Base-by-base conservation (phyloP, 2,888 invertebrate species). In the Gerosis bhagava region DNA sequence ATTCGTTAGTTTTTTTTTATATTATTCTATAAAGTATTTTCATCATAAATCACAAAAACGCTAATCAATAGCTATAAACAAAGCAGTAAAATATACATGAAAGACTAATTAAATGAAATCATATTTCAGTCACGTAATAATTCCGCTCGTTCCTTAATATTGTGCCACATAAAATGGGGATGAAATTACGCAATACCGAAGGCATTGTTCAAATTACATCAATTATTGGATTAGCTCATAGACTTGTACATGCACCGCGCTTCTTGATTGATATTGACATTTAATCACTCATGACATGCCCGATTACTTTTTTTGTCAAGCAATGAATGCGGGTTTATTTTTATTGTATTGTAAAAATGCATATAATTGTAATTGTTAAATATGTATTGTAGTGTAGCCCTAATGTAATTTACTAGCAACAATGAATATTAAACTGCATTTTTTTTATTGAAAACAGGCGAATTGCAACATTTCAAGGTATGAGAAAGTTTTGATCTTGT, bases 241-340 rank as follows among this genome's bases (percentile, higher is more conserved):
- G 45, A 40, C 21, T 6, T 11, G 29, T 51, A 56, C 55, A 57
- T 60, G 62, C 67, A 65, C 59, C 50, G 53, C 55, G 41, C 45
- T 51, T 51, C 50, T 63, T 62, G 71, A 83, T 81, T 80, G 68
- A 71, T 73, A 82, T 76, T 83, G 82, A 80, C 81, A 60, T 64
- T 61, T 67, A 61, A 74, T 74, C 70, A 66, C 12, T 67, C 60
- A 61, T 64, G 50, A 67, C 61, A 61, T 65, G 46, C 36, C 19
- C 26, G 44, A 46, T 51, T 52, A 50, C 52, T 47, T 49, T 40
- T 50, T 48, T 19, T 35, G 50, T 47, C 47, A 50, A 54, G 49
- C 50, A 52, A 43, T 26, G 25, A 35, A 44, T 44, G 44, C 44
- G 44, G 44, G 44, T n/a, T 35, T 28, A 25, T 45, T 26, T 32